phyloP scores from a whole-genome alignment of 30 jellyfish, hydroid and myxozoan species.

The Cassiopea andromeda region DNA sequence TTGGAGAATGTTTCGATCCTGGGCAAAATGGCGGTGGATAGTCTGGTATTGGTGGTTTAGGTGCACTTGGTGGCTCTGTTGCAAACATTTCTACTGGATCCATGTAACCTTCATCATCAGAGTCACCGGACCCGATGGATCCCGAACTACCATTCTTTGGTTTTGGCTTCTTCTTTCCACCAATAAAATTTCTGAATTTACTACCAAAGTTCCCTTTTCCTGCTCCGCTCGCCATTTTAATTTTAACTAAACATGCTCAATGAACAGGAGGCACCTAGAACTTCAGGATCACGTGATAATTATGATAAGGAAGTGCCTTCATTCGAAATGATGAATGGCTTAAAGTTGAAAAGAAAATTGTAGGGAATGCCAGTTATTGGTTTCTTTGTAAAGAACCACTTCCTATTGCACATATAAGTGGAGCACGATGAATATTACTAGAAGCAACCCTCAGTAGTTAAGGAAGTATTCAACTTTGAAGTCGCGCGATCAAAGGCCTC shows the following conservation, averaged over 20 bases:
- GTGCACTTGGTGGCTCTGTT: slow-evolving; percentile 88
- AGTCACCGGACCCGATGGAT: slow-evolving; percentile 61
- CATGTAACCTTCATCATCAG: slow-evolving; percentile 94
- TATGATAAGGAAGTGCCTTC: slow-evolving; percentile 20
- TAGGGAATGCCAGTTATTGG: no score
- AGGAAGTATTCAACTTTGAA: no score
- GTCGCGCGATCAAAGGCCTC: no score
- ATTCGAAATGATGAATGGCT: no score
- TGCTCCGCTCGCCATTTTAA: slow-evolving; percentile 75
- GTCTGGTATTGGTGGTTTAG: slow-evolving; percentile 84
- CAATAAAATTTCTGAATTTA: slow-evolving; percentile 54
- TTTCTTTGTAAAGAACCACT: no score
- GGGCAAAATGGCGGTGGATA: slow-evolving; percentile 91
- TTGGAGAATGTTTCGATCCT: slow-evolving; percentile 30
- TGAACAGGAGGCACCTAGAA: background rate
- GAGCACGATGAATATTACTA: no score
- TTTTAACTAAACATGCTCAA: background rate
- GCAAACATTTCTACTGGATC: slow-evolving; percentile 89
- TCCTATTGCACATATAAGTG: no score
- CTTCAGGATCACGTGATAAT: slow-evolving; percentile 13
- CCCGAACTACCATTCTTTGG: slow-evolving; percentile 66
- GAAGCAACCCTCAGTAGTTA: no score
- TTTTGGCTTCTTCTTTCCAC: slow-evolving; percentile 76
- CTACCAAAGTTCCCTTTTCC: slow-evolving; percentile 69
- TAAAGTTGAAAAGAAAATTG: no score